Conservation (phyloP, 2,888 invertebrate genomes). For the Calameuta pallipes region DNA sequence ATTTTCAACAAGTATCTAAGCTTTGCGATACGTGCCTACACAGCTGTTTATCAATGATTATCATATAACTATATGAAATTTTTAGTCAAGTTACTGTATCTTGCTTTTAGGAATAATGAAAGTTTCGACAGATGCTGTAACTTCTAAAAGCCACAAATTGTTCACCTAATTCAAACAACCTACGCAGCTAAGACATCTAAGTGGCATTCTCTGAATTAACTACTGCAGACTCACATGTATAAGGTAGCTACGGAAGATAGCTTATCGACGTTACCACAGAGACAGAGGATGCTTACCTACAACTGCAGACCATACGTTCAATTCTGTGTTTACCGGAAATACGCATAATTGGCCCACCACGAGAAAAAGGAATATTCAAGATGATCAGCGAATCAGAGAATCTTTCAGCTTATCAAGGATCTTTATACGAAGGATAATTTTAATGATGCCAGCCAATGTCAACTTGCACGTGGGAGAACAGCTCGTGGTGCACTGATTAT, state of each 20-base stretch:
- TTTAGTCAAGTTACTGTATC: background rate
- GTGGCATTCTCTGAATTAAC: constrained; percentile 27
- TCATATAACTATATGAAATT: background rate
- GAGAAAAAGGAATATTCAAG: background rate
- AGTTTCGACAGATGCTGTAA: background rate
- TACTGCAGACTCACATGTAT: constrained; percentile 53
- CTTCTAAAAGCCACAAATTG: background rate
- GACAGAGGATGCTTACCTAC: constrained; percentile 53
- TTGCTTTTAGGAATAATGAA: background rate
- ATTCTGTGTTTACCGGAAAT: constrained; percentile 32
- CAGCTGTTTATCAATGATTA: background rate
- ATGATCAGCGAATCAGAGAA: background rate
- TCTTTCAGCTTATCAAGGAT: background rate
- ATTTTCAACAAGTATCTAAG: background rate
- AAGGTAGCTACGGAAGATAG: constrained; percentile 48
- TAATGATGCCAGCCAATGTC: background rate
- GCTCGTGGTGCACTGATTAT: constrained; percentile 26
- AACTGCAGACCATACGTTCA: constrained; percentile 55
- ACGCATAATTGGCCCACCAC: constrained; percentile 45
- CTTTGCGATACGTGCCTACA: no score
- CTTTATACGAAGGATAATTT: background rate
- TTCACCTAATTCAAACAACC: background rate
- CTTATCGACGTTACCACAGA: constrained; percentile 53
- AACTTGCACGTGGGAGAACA: background rate
- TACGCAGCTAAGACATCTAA: constrained; percentile 5